phyloP scores from a whole-genome alignment of 2,888 invertebrate genomes.

The Lycophotia porphyrea region DNA sequence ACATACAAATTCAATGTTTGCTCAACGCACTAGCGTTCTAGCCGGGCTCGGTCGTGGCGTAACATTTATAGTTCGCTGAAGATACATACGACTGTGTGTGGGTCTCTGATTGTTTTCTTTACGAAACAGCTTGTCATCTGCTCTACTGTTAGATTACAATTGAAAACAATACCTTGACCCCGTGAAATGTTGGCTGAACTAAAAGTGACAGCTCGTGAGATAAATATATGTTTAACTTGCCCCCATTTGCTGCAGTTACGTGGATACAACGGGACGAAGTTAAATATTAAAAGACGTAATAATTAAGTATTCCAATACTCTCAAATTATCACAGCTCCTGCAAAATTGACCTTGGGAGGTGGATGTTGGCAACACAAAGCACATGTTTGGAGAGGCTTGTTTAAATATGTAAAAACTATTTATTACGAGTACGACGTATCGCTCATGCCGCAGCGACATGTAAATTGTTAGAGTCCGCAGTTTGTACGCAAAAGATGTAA shows the following conservation, averaged over 20 bases:
- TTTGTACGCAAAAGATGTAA: neutral
- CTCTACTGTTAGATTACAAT: neutral
- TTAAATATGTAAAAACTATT: conserved; percentile 9
- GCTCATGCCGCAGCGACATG: neutral
- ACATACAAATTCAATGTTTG: conserved; percentile 39
- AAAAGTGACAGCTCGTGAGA: conserved; percentile 1
- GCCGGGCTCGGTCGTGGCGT: neutral
- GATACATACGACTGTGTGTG: neutral
- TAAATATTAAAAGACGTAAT: neutral
- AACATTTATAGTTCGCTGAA: conserved; percentile 8
- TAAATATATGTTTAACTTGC: conserved; percentile 33
- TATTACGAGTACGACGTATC: conserved; percentile 9
- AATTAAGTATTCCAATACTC: neutral
- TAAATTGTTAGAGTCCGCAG: neutral
- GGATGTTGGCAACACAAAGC: conserved; percentile 4
- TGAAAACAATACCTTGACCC: conserved; percentile 3
- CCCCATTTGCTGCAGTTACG: conserved; percentile 11
- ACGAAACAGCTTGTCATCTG: neutral
- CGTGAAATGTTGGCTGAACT: conserved; percentile 15
- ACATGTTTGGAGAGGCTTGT: conserved; percentile 15
- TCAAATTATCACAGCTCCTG: conserved; percentile 1
- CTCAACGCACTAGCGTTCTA: conserved; percentile 1
- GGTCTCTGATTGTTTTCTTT: neutral
- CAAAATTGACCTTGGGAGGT: conserved; percentile 9
- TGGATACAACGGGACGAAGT: neutral